Evolutionary conservation across 2,797 vertebrate genomes (phyloP), one percentile per base, ranked within the genome.

Genomic region (Anolis apletophallus): DNA sequence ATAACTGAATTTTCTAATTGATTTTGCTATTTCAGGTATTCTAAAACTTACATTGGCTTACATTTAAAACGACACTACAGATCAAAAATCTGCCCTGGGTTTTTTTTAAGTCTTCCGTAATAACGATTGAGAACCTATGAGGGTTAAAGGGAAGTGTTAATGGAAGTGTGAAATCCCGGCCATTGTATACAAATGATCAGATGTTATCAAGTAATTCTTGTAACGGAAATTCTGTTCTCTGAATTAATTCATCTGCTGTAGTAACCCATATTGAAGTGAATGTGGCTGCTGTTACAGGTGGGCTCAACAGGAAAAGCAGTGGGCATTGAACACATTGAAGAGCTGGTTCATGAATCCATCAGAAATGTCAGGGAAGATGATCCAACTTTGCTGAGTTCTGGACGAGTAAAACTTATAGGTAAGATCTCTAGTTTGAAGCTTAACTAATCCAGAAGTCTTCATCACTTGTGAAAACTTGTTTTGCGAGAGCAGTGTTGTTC

Each of bases 261-360:
- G 2, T 40, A 83, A 54, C 2, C 0, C 0, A 0, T 55, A 26
- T 59, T 77, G 68, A 74, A 2, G 2, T 29, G 6, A 7, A 54
- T 59, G 0, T 67, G 7, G 74, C 50, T 83, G 9, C 87, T 57
- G 59, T 14, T 87, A 5, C 87, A 99, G 98, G 97, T 94, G 11
- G 98, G 98, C 75, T 92, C 96, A 0, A 96, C 93, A 0, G 98
- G 98, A 50, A 97, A 94, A 89, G 97, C 98, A 50, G 96, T 99
- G 73, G 98, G 98, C 0, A 95, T 99, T 8, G 98, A 99, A 61
- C 98, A 99, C 94, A 98, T 99, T 3, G 94, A 97, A n/a, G 96
- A 98, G 91, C 96, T 99, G 87, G 97, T 99, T 73, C 94, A 96
- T 2, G 96, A 95, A 77, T 97, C 98, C 40, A 90, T 97, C 89